Base-by-base conservation (phyloP, 2,113 vertebrate species). In the Bufo gargarizans region DNA sequence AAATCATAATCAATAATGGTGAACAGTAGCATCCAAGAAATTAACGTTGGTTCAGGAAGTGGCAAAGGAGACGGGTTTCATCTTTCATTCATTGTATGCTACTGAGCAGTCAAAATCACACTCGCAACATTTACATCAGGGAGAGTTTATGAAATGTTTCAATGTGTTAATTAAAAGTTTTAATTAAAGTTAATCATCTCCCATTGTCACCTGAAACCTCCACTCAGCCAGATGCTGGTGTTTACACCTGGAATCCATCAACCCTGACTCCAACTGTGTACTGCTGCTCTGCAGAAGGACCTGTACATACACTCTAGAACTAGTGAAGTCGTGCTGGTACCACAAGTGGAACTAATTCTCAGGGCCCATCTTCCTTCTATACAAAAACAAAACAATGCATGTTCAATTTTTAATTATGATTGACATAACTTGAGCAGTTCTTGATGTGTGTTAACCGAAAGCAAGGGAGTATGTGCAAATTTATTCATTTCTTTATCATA, bases 121-220 rank as follows among this genome's bases (percentile, higher is more conserved):
- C 92, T 81, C 85, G 71, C 77, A 78, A 92, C 91, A 92, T 94
- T 94, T 93, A 92, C 91, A 92, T 91, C 91, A 86, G 91, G 88
- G 90, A 94, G 91, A 93, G 92, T 49, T 92, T 91, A 92, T 90
- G 90, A 92, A 92, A 90, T 92, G 93, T 89, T 91, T 78, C 90
- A 92, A 94, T 92, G 94, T 95, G 95, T 92, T 94, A 95, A 95
- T 95, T 94, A 93, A 93, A 95, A 93, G 91, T 93, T 94, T 93
- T 94, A 93, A 95, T 95, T 92, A 94, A 95, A 90, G 94, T 91
- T 94, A 94, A 94, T 94, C 91, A 92, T 90, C 93, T 94, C 92
- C 93, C 92, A 94, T 93, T 93, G 94, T 93, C 92, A 91, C 65
- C 90, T 91, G 91, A 92, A 94, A 91, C 92, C 92, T 91, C 89